Evolutionary conservation across 2,113 vertebrate genomes (phyloP).

Genomic region (Gymnorhina tibicen): DNA sequence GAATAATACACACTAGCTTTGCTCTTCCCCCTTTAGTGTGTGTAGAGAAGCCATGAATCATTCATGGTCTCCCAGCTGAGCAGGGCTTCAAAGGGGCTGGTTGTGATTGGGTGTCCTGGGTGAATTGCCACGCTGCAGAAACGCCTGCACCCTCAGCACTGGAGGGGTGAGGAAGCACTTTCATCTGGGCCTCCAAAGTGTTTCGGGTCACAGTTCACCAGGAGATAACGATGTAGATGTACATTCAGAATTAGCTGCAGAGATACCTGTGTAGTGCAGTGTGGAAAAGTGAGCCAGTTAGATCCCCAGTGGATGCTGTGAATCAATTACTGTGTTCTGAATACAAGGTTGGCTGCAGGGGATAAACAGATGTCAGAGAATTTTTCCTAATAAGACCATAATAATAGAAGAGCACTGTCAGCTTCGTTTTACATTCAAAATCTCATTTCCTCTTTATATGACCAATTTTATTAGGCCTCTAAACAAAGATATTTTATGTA

Average conservation of each 20-base stretch:
- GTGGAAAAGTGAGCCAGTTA: slow-evolving; percentile 81
- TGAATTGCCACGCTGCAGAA: slow-evolving; percentile 86
- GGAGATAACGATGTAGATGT: slow-evolving; percentile 84
- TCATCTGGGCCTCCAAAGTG: slow-evolving; percentile 84
- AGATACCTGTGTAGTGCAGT: slow-evolving; percentile 83
- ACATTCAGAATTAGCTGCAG: slow-evolving; percentile 81
- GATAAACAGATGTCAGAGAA: slow-evolving; percentile 91
- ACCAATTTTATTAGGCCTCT: slow-evolving; percentile 79
- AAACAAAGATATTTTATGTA: slow-evolving; percentile 81
- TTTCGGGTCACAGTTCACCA: slow-evolving; percentile 83
- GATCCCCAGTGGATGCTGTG: slow-evolving; percentile 86
- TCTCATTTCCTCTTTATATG: slow-evolving; percentile 83
- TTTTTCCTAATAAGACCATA: slow-evolving; percentile 87
- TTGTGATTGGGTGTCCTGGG: slow-evolving; percentile 88
- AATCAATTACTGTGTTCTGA: slow-evolving; percentile 96
- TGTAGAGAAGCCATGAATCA: slow-evolving; percentile 90
- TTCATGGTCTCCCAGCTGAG: slow-evolving; percentile 92
- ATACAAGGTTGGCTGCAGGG: slow-evolving; percentile 88
- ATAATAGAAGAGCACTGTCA: slow-evolving; percentile 86
- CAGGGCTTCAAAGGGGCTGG: slow-evolving; percentile 89
- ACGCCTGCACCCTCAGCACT: slow-evolving; percentile 79
- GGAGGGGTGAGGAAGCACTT: slow-evolving; percentile 83
- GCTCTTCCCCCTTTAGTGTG: slow-evolving; percentile 85
- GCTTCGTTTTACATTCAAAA: slow-evolving; percentile 85
- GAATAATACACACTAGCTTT: slow-evolving; percentile 86